These are phyloP conservation scores for Emberiza fucata DNA, from an alignment of 2,113 vertebrate species.

Conservation along the genomic window DNA sequence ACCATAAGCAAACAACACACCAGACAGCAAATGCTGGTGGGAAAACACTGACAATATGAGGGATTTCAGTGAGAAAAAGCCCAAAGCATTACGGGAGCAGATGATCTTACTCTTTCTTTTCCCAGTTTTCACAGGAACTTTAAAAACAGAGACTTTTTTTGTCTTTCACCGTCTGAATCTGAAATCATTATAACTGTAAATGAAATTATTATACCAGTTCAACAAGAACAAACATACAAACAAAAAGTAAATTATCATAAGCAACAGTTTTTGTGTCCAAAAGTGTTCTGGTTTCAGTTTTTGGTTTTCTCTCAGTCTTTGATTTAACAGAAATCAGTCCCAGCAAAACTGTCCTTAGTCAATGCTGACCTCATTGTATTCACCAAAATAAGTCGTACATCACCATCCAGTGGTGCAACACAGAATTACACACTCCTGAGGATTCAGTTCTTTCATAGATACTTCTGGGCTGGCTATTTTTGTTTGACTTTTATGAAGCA, in stretches of 20 bases:
- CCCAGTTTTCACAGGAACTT: background rate
- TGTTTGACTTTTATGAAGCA: background rate
- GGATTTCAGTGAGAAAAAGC: background rate
- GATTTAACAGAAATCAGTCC: background rate
- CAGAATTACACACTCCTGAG: background rate
- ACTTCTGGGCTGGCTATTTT: background rate
- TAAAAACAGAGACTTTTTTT: background rate
- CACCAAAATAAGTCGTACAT: background rate
- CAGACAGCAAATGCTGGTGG: background rate
- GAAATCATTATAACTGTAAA: background rate
- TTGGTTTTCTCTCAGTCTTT: background rate
- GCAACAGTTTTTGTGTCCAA: background rate
- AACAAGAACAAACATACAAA: background rate
- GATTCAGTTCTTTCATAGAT: rapidly evolving
- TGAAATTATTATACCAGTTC: background rate
- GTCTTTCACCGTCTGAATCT: background rate
- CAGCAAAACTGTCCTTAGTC: background rate
- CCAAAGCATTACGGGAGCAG: background rate
- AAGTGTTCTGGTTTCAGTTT: background rate
- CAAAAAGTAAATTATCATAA: background rate
- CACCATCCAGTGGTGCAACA: constrained; percentile 8
- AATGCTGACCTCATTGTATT: rapidly evolving
- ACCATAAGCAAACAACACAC: background rate
- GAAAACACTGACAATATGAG: rapidly evolving
- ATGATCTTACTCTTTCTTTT: background rate